Conservation (phyloP, 2,888 invertebrate genomes). For the Drosophila kambysellisi region DNA sequence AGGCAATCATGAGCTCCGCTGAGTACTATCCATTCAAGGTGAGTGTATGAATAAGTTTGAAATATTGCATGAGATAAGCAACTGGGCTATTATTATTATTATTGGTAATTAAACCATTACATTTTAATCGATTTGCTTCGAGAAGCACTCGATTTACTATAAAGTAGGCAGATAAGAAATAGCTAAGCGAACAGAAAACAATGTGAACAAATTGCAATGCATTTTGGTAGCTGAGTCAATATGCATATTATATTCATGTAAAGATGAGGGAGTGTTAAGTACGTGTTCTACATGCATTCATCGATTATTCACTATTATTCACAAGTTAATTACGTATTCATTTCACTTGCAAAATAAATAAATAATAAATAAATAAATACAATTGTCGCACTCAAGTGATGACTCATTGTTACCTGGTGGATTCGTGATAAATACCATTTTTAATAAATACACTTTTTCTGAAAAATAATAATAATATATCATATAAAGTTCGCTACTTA, state of each 20-base stretch:
- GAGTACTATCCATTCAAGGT: constrained; percentile 96
- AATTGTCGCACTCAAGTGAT: neutral
- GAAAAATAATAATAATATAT: neutral
- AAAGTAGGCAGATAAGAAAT: constrained; percentile 3
- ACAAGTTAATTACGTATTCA: constrained; percentile 20
- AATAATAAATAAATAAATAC: neutral
- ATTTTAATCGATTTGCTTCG: constrained; percentile 19
- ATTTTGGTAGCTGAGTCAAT: constrained; percentile 32
- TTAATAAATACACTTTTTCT: neutral
- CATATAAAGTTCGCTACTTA: neutral
- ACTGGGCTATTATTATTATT: constrained; percentile 22
- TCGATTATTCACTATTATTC: constrained; percentile 21
- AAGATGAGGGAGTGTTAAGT: neutral
- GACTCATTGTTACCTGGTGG: too few relatives aligned
- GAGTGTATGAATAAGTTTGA: constrained; percentile 73
- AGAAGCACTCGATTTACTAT: constrained; percentile 27
- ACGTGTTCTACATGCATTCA: constrained; percentile 31
- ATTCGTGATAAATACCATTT: neutral
- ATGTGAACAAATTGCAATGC: neutral
- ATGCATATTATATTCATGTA: neutral
- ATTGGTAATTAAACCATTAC: constrained; percentile 20
- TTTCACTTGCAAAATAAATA: constrained; percentile 20
- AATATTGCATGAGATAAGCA: constrained; percentile 6
- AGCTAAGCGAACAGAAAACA: neutral
- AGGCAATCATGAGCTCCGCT: constrained; percentile 88